Evolutionary conservation across 2,888 invertebrate species (phyloP).

Genomic region (Synanthedon vespiformis): DNA sequence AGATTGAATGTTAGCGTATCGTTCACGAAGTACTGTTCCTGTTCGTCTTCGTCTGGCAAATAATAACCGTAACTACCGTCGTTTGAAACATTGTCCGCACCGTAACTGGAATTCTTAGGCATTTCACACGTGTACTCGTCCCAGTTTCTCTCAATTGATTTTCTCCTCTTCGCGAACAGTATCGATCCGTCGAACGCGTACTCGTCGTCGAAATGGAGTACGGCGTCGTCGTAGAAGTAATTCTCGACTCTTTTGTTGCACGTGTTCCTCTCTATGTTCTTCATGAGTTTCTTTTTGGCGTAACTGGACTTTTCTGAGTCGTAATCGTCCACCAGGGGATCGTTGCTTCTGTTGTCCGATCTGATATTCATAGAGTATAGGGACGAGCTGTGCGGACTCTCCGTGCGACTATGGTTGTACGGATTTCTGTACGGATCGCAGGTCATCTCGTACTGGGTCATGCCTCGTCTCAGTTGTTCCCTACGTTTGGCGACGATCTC

Average conservation of each 20-base stretch:
- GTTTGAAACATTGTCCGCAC: constrained; percentile 43
- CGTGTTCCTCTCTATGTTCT: constrained; percentile 58
- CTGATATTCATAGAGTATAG: constrained; percentile 50
- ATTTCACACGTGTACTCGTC: constrained; percentile 41
- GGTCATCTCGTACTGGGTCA: constrained; percentile 47
- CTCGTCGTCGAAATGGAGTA: constrained; percentile 60
- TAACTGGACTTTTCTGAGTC: constrained; percentile 62
- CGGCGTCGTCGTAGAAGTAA: constrained; percentile 64
- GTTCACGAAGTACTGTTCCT: constrained; percentile 51
- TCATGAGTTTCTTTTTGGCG: constrained; percentile 55
- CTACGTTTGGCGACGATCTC: constrained; percentile 57
- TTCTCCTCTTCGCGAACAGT: constrained; percentile 59
- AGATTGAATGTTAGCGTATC: constrained; percentile 59
- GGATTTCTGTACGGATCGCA: constrained; percentile 39
- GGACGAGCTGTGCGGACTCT: constrained; percentile 50
- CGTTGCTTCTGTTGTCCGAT: constrained; percentile 53
- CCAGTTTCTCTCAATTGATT: constrained; percentile 52
- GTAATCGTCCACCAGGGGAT: constrained; percentile 59
- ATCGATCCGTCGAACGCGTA: constrained; percentile 63
- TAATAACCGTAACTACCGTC: constrained; percentile 64
- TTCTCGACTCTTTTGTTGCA: constrained; percentile 37
- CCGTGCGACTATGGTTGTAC: constrained; percentile 36
- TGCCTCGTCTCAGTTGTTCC: constrained; percentile 51
- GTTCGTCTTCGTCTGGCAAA: constrained; percentile 50
- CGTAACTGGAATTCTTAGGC: constrained; percentile 26